These are phyloP conservation scores for Agrochola macilenta DNA, from an alignment of 2,888 invertebrate genomes.

Conservation along the genomic window DNA sequence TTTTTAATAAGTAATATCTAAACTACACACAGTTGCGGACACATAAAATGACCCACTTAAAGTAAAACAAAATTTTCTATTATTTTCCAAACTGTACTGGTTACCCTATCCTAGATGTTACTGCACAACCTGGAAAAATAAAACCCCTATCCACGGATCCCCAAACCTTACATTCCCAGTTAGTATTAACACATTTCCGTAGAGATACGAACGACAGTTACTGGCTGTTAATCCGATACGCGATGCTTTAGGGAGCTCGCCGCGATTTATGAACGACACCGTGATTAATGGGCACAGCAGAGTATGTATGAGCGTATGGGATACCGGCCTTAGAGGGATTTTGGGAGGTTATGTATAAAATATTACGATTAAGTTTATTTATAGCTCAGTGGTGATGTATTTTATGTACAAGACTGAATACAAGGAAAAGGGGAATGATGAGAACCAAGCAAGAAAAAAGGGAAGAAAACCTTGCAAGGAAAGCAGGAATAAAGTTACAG, in stretches of 20 bases:
- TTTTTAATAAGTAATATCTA: background rate
- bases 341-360: slow-evolving; percentile 41
- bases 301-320: slow-evolving; percentile 39
- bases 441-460: background rate
- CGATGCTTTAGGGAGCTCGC: slow-evolving; percentile 76
- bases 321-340: slow-evolving; percentile 27
- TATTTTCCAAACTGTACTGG: background rate
- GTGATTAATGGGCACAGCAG: slow-evolving; percentile 73
- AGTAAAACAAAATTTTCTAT: background rate
- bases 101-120: background rate
- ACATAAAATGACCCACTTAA: background rate
- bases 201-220: slow-evolving; percentile 72
- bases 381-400: slow-evolving; percentile 3
- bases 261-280: slow-evolving; percentile 78
- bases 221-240: slow-evolving; percentile 82
- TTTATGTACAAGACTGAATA: background rate
- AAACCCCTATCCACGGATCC: slow-evolving; percentile 38
- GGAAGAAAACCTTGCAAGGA: background rate
- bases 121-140: background rate
- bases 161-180: slow-evolving; percentile 61
- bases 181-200: slow-evolving; percentile 80
- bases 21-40: background rate
- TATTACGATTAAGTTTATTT: slow-evolving; percentile 40
- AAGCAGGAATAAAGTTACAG: background rate
- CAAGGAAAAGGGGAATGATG: background rate